phyloP scores from a whole-genome alignment of 2,888 invertebrate genomes.

The Dicranocentrus wangi region DNA sequence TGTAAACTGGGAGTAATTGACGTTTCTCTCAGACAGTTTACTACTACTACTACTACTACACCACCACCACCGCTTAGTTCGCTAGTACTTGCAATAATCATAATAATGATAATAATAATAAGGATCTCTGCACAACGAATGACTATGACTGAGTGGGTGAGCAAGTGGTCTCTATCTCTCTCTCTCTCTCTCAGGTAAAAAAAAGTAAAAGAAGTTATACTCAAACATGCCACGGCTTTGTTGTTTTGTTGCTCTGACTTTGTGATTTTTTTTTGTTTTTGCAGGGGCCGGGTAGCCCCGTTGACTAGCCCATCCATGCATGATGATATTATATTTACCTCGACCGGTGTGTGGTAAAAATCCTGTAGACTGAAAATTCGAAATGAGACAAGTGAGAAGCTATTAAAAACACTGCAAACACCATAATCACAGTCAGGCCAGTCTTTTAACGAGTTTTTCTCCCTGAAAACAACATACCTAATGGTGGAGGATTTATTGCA shows the following conservation, averaged over 20 bases:
- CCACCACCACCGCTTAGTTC: slow-evolving; percentile 50
- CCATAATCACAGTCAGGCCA: slow-evolving; percentile 56
- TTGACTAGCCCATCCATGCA: slow-evolving; percentile 44
- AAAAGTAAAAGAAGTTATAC: neutral
- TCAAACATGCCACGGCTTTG: neutral
- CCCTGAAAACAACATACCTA: slow-evolving; percentile 49
- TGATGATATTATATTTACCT: too few species aligned
- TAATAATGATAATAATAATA: slow-evolving; percentile 60
- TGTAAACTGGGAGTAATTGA: slow-evolving; percentile 54
- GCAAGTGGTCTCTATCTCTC: slow-evolving; percentile 18
- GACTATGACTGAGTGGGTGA: slow-evolving; percentile 40
- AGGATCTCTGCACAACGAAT: slow-evolving; percentile 53
- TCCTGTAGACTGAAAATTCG: slow-evolving; percentile 37
- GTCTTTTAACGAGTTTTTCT: slow-evolving; percentile 64
- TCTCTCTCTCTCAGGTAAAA: neutral
- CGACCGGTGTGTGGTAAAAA: too few species aligned
- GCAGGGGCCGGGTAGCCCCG: neutral
- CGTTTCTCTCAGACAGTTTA: too few species aligned
- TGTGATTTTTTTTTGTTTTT: neutral
- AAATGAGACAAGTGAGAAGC: slow-evolving; percentile 63
- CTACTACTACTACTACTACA: slow-evolving; percentile 60
- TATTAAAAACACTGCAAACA: slow-evolving; percentile 60
- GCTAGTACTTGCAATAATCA: slow-evolving; percentile 50
- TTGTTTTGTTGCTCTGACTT: too few species aligned
- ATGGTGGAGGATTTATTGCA: slow-evolving; percentile 63